Evolutionary conservation across 2,113 vertebrate species (phyloP).

Genomic region (Paramisgurnus dabryanus): DNA sequence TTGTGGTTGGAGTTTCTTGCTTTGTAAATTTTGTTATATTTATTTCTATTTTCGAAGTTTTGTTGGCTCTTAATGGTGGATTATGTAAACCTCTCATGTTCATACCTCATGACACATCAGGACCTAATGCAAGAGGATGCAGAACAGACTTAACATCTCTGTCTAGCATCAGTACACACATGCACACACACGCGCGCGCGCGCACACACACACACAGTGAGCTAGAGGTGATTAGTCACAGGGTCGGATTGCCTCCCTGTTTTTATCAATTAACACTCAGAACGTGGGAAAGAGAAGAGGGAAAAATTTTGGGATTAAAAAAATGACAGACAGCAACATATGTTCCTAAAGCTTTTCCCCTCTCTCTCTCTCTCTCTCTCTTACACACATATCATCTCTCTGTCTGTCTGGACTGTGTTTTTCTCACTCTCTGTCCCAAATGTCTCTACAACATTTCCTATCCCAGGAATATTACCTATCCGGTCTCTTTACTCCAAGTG

Average conservation of each 20-base stretch:
- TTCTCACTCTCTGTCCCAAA: constrained; percentile 9
- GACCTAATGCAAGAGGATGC: constrained; percentile 22
- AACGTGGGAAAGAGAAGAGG: constrained; percentile 76
- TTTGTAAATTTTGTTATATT: constrained; percentile 25
- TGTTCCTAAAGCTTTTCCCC: constrained; percentile 58
- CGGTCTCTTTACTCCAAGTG: not conserved
- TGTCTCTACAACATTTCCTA: constrained; percentile 3
- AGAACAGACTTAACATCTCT: constrained; percentile 37
- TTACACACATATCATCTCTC: constrained; percentile 39
- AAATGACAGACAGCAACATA: constrained; percentile 75
- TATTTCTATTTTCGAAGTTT: constrained; percentile 2
- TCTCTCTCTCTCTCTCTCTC: constrained; percentile 35
- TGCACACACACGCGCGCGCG: not conserved
- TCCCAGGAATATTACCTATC: not conserved
- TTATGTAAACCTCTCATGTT: constrained; percentile 7
- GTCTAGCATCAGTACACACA: constrained; percentile 14
- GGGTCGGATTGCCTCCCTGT: constrained; percentile 68
- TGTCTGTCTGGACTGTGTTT: constrained; percentile 41
- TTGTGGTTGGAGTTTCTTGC: constrained; percentile 7
- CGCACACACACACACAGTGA: not conserved
- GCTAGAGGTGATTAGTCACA: constrained; percentile 70
- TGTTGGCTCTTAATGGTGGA: not conserved
- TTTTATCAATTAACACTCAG: constrained; percentile 80
- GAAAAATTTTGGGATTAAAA: constrained; percentile 76
- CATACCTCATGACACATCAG: constrained; percentile 30